A percentile compares a stretch with the other conserved stretches of the same genome.
phyloP scores from a whole-genome alignment of 2,113 vertebrate species.

The Oxyruncus cristatus region DNA sequence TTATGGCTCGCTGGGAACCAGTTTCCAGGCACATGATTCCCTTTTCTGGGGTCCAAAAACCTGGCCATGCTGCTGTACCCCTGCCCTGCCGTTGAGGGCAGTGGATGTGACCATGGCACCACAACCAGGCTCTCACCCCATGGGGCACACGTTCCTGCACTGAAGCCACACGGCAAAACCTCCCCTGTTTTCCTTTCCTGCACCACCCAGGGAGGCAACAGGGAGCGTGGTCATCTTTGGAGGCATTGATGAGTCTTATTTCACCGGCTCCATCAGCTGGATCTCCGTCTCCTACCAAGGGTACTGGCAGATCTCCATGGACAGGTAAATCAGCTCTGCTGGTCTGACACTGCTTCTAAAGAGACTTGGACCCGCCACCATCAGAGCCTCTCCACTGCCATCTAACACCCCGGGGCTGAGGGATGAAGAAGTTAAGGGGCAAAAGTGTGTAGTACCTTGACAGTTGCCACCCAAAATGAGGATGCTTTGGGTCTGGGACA shows the following conservation, averaged over 20 bases:
- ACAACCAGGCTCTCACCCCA: rapidly evolving
- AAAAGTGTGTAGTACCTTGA: rapidly evolving
- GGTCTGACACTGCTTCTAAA: background rate
- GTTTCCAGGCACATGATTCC: background rate
- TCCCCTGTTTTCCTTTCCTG: background rate
- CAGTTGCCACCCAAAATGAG: background rate
- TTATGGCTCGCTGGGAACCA: rapidly evolving
- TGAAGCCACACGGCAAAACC: background rate
- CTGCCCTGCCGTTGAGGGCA: rapidly evolving
- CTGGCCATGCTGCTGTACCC: background rate
- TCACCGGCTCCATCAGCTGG: constrained; percentile 71
- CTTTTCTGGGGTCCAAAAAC: background rate
- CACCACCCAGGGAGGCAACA: background rate
- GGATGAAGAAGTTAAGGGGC: background rate
- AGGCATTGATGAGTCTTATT: constrained; percentile 60
- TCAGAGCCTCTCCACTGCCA: background rate
- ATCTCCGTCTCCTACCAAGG: constrained; percentile 69
- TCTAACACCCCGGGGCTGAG: rapidly evolving
- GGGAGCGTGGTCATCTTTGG: constrained; percentile 76
- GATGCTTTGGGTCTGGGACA: background rate
- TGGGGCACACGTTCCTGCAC: rapidly evolving
- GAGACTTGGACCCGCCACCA: too few relatives aligned
- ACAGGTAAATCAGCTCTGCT: constrained; percentile 62
- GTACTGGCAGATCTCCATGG: constrained; percentile 80
- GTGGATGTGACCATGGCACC: rapidly evolving